phyloP scores from a whole-genome alignment of 2,888 invertebrate genomes.

The Omphaloscelis lunosa region DNA sequence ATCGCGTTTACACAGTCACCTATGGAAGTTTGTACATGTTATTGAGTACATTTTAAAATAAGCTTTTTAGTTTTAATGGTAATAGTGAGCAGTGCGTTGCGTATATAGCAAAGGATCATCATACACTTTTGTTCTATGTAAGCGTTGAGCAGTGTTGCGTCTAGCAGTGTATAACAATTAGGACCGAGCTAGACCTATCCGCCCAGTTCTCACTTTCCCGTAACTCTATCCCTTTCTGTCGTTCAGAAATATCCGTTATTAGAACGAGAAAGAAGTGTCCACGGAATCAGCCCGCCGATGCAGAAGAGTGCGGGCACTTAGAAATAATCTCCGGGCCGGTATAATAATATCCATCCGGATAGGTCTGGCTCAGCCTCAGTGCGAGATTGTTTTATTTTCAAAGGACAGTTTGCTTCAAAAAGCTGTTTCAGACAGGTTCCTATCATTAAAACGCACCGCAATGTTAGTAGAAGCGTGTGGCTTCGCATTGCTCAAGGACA shows the following conservation, averaged over 20 bases:
- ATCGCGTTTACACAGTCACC: conserved; percentile 99
- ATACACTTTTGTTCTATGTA: neutral
- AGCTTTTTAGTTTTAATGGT: neutral
- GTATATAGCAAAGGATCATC: conserved; percentile 6
- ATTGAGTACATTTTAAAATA: neutral
- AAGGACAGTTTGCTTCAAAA: neutral
- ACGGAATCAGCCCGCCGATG: neutral
- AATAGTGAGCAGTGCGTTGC: conserved; percentile 39
- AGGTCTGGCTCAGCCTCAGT: neutral
- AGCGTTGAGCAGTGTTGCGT: conserved; percentile 13
- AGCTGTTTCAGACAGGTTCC: neutral
- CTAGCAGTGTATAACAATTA: neutral
- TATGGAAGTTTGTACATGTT: conserved; percentile 73
- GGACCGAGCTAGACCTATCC: neutral
- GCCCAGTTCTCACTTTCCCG: neutral
- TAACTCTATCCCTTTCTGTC: neutral
- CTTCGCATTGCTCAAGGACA: conserved; percentile 24
- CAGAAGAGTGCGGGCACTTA: neutral
- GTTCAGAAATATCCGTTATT: neutral
- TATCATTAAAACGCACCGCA: neutral
- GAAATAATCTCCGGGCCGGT: neutral
- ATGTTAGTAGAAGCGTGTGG: conserved; percentile 20
- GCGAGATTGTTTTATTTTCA: neutral
- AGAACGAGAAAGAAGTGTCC: neutral
- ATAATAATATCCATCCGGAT: neutral